Evolutionary conservation across 2,113 vertebrate genomes (phyloP).

Genomic region (Onychostruthus taczanowskii): DNA sequence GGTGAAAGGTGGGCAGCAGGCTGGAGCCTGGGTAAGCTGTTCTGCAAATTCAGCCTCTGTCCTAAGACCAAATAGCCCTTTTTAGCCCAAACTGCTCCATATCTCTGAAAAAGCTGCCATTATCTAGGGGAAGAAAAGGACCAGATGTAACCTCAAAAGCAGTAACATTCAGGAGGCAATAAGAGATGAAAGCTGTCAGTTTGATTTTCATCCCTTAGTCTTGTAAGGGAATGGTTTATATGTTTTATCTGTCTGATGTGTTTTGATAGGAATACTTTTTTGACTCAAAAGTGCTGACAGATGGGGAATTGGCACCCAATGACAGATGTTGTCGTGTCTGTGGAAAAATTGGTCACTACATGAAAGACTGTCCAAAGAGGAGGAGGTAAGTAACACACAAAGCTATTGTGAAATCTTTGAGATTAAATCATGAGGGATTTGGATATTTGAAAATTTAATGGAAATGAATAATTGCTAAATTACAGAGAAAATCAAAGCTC

Average conservation of each 20-base stretch:
- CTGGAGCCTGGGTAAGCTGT: background rate
- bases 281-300: slow-evolving; percentile 94
- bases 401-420: background rate
- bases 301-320: slow-evolving; percentile 95
- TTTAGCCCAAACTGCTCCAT: background rate
- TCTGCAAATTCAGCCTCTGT: background rate
- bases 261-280: slow-evolving; percentile 93
- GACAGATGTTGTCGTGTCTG: slow-evolving; percentile 97
- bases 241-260: background rate
- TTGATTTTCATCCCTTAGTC: background rate
- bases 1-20: background rate
- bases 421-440: background rate
- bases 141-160: background rate
- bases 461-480: background rate
- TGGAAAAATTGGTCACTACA: slow-evolving; percentile 98
- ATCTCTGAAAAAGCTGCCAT: background rate
- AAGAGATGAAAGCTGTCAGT: background rate
- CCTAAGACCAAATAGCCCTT: background rate
- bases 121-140: background rate
- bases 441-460: background rate
- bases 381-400: slow-evolving; percentile 81
- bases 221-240: background rate
- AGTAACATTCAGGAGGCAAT: background rate
- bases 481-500: background rate
- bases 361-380: slow-evolving; percentile 98